These are phyloP conservation scores for Clinocottus analis DNA, from an alignment of 2,113 vertebrate genomes.

Conservation along the genomic window DNA sequence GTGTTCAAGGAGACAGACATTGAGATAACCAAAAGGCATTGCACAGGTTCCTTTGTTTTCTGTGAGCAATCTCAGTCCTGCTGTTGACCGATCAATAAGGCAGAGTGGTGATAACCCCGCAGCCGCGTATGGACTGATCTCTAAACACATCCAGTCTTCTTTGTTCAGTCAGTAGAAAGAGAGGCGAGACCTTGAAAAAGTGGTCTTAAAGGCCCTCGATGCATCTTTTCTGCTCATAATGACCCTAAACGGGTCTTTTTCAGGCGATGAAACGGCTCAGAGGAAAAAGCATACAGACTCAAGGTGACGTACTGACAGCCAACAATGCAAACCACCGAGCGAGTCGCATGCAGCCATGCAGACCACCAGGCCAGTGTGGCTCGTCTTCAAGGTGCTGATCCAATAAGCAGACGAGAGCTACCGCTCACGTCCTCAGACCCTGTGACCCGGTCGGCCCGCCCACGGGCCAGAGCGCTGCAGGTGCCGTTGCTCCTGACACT, in stretches of 20 bases:
- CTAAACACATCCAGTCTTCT: too few species aligned
- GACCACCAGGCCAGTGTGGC: neutral
- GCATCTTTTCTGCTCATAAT: conserved; percentile 3
- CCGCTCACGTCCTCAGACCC: conserved; percentile 7
- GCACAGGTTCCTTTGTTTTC: too few species aligned
- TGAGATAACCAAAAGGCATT: too few species aligned
- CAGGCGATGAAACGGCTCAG: conserved; percentile 2
- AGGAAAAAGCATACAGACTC: neutral
- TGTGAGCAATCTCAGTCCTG: too few species aligned
- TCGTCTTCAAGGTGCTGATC: conserved; percentile 20
- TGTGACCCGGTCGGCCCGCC: conserved; percentile 3
- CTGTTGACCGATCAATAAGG: too few species aligned
- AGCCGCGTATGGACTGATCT: too few species aligned
- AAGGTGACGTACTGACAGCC: neutral
- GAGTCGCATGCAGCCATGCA: neutral
- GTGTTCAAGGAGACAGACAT: too few species aligned
- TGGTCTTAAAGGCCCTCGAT: neutral
- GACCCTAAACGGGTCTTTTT: neutral
- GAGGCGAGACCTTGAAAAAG: neutral
- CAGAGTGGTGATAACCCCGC: too few species aligned
- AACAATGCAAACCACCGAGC: neutral
- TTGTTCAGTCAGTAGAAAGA: too few species aligned
- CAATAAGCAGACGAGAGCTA: neutral
- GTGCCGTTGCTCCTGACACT: conserved; percentile 39
- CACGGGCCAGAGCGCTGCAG: conserved; percentile 27